A percentile compares a stretch with the other conserved stretches of the same genome.
phyloP scores from a whole-genome alignment of 2,888 invertebrate species.

The Aethes cnicana region DNA sequence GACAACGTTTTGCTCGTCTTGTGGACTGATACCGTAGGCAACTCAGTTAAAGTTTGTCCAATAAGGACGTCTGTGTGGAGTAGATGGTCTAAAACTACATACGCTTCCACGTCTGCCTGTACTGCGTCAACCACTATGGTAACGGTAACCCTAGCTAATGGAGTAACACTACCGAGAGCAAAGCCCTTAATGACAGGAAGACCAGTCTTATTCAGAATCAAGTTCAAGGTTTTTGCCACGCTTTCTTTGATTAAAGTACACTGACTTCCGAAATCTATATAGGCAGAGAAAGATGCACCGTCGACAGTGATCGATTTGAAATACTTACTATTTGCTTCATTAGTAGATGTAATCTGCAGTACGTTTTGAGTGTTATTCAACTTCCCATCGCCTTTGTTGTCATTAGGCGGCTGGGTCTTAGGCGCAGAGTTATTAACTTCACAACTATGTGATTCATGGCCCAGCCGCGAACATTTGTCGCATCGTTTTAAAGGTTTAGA shows the following conservation, averaged over 20 bases:
- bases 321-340: conserved; percentile 22
- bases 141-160: conserved; percentile 5
- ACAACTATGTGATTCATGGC: neutral
- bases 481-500: neutral
- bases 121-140: conserved; percentile 22
- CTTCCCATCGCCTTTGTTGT: too few relatives aligned
- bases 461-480: neutral
- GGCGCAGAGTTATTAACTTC: too few relatives aligned
- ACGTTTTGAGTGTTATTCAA: neutral
- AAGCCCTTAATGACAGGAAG: conserved; percentile 26
- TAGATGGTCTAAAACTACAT: conserved; percentile 11
- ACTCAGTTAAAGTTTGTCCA: conserved; percentile 29
- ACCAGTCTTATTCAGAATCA: neutral
- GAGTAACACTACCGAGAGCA: conserved; percentile 15
- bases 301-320: conserved; percentile 17
- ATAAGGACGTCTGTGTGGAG: conserved; percentile 22
- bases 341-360: neutral
- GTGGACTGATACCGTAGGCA: conserved; percentile 13
- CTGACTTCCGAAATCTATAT: conserved; percentile 33
- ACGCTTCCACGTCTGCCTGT: conserved; percentile 15
- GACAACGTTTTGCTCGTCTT: conserved; percentile 7
- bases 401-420: too few relatives aligned
- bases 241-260: too few relatives aligned
- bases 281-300: conserved; percentile 3
- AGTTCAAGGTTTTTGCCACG: neutral